A percentile compares a stretch with the other conserved stretches of the same genome.
Evolutionary conservation across 2,113 vertebrate genomes (phyloP).

Genomic region (Silurus asotus): DNA sequence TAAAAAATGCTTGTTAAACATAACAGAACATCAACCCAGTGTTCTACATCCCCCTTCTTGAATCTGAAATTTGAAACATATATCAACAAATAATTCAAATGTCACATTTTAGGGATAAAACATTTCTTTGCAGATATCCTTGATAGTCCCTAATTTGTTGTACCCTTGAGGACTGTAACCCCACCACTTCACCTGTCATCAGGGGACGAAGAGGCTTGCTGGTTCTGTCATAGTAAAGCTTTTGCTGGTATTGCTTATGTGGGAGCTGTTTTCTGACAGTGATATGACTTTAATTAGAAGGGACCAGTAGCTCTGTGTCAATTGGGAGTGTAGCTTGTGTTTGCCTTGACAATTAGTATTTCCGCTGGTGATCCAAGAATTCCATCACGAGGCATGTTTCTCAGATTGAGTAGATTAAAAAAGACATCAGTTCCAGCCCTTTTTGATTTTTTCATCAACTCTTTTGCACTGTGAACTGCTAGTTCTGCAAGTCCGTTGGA

Average conservation of each 20-base stretch:
- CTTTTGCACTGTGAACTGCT: background rate
- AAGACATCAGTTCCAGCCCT: slow-evolving; percentile 1
- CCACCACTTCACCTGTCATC: background rate
- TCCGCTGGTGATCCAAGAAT: background rate
- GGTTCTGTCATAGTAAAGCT: background rate
- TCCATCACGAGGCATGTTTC: background rate
- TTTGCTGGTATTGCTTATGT: background rate
- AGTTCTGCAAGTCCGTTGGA: background rate
- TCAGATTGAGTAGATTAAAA: background rate
- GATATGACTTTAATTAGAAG: background rate
- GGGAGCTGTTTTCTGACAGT: background rate
- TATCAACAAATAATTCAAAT: too few relatives aligned
- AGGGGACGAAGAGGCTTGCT: background rate
- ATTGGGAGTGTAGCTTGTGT: background rate
- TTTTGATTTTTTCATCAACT: slow-evolving; percentile 11
- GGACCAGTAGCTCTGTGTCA: background rate
- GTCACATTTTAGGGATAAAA: too few relatives aligned
- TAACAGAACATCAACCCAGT: too few relatives aligned
- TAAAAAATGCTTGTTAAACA: too few relatives aligned
- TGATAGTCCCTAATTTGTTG: background rate
- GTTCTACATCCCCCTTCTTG: too few relatives aligned
- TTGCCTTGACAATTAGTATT: background rate
- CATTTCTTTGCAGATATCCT: background rate
- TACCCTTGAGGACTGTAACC: background rate
- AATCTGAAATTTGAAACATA: too few relatives aligned